These are phyloP conservation scores for Gouania willdenowi DNA, from an alignment of 2,797 vertebrate genomes.

Conservation along the genomic window DNA sequence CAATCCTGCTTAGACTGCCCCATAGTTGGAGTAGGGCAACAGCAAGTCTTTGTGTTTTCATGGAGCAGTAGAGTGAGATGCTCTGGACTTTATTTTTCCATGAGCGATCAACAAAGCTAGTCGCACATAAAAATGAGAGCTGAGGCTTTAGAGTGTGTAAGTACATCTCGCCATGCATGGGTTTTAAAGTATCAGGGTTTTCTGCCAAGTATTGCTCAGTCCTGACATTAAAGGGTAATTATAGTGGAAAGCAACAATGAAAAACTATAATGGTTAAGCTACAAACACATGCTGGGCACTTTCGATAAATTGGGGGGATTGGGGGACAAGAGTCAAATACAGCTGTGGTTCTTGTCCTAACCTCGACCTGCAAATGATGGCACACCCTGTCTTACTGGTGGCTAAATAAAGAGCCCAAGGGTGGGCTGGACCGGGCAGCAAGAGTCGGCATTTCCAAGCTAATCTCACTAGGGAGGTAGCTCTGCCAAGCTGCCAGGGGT, in stretches of 20 bases:
- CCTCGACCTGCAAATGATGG: conserved; percentile 77
- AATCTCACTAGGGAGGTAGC: conserved; percentile 81
- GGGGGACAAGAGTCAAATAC: conserved; percentile 34
- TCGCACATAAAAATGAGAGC: conserved; percentile 63
- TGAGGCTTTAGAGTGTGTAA: conserved; percentile 34
- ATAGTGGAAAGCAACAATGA: conserved; percentile 34
- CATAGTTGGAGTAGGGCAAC: too few species aligned
- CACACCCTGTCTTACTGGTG: conserved; percentile 70
- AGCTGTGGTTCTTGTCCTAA: conserved; percentile 70
- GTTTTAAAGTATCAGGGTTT: conserved; percentile 26
- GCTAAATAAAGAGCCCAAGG: conserved; percentile 77
- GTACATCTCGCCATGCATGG: conserved; percentile 10
- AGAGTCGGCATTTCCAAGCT: conserved; percentile 79
- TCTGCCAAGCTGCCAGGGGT: conserved; percentile 77
- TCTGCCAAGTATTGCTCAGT: conserved; percentile 25
- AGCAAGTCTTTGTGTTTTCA: conserved; percentile 52
- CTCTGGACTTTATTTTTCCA: conserved; percentile 69
- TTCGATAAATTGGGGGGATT: conserved; percentile 29
- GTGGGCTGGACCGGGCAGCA: conserved; percentile 63
- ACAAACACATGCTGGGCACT: conserved; percentile 18
- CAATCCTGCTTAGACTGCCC: too few species aligned
- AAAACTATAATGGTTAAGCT: conserved; percentile 9
- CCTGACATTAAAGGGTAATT: conserved; percentile 24
- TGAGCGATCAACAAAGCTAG: conserved; percentile 75
- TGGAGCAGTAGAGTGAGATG: conserved; percentile 61